Evolutionary conservation across 2,113 vertebrate genomes (phyloP).

Genomic region (Malurus cyaneus): DNA sequence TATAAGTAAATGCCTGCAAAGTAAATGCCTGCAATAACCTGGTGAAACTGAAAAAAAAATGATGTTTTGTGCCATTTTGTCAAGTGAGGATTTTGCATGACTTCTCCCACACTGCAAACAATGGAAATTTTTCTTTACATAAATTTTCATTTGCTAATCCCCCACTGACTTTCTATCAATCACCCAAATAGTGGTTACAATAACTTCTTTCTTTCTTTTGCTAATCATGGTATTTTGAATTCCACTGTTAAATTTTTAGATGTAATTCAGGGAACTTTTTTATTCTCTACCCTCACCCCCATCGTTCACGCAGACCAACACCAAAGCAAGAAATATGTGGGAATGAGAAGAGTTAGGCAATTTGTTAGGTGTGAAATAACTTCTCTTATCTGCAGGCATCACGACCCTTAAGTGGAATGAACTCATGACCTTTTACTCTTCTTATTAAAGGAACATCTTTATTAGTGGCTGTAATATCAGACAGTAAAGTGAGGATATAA

Average conservation of each 20-base stretch:
- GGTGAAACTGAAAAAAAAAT: constrained; percentile 22
- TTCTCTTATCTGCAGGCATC: background rate
- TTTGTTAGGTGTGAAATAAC: background rate
- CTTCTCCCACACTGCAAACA: background rate
- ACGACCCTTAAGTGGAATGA: background rate
- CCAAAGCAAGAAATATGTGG: background rate
- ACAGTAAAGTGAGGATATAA: background rate
- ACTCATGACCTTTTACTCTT: background rate
- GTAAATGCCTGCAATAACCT: constrained; percentile 1
- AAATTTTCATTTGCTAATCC: constrained; percentile 19
- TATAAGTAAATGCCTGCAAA: constrained; percentile 10
- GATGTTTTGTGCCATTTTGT: background rate
- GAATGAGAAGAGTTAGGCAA: background rate
- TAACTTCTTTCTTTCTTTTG: background rate
- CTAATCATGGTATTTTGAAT: constrained; percentile 27
- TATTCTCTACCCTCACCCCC: background rate
- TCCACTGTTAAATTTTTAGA: constrained; percentile 31
- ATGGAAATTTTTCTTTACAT: background rate
- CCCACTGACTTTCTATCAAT: constrained; percentile 15
- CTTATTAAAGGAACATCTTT: background rate
- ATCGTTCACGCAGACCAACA: background rate
- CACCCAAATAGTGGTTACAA: constrained; percentile 34
- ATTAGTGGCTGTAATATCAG: background rate
- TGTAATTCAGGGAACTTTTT: constrained; percentile 34
- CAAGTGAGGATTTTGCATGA: background rate